Conservation (phyloP, 35 echinoderm and acorn worm genomes). For the Heliocidaris erythrogramma region DNA sequence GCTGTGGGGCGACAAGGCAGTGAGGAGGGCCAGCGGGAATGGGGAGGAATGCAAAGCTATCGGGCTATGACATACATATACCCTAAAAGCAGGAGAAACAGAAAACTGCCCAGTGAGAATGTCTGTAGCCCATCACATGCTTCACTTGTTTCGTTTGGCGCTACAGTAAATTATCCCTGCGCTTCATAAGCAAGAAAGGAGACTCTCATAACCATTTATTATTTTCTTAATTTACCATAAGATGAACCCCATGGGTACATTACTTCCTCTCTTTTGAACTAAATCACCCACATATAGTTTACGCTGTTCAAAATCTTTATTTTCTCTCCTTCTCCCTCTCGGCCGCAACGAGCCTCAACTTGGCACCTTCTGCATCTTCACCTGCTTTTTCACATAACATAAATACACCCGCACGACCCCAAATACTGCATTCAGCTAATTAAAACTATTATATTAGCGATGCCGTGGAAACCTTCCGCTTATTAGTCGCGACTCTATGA, state of each 20-base stretch:
- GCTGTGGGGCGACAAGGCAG: not conserved
- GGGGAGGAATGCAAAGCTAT: not conserved
- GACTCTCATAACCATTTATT: constrained; percentile 37
- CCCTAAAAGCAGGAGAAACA: not conserved
- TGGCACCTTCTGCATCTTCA: constrained; percentile 32
- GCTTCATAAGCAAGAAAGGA: not conserved
- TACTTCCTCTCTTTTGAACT: not conserved
- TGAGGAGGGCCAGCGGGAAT: not conserved
- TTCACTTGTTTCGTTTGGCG: constrained; percentile 15
- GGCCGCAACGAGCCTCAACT: not conserved
- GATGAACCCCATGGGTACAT: constrained; percentile 12
- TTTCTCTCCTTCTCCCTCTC: not conserved
- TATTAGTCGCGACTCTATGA: not conserved
- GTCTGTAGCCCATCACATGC: constrained; percentile 25
- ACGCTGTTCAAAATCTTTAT: not conserved
- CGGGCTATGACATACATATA: not conserved
- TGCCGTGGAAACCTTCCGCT: constrained; percentile 28
- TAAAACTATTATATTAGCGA: constrained; percentile 54
- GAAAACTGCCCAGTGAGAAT: not conserved
- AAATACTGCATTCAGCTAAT: constrained; percentile 49
- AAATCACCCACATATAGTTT: not conserved
- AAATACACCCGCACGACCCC: constrained; percentile 36
- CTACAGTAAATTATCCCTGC: constrained; percentile 30
- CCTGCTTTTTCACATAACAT: constrained; percentile 42
- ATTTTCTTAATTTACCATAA: constrained; percentile 1